phyloP scores from a whole-genome alignment of 1,140 invertebrate species.

The Aphaenogaster rudis region DNA sequence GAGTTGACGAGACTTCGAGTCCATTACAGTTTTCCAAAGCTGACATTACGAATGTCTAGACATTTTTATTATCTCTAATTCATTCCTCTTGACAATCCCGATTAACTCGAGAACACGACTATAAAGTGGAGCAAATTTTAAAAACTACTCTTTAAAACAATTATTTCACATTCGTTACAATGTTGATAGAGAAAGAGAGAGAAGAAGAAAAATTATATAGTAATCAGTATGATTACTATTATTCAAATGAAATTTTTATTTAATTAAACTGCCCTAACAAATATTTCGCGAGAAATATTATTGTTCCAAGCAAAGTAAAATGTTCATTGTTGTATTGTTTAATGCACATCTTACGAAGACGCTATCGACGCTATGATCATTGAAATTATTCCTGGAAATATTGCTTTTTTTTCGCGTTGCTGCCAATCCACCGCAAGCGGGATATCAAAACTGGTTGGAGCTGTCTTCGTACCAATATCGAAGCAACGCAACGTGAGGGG shows the following conservation, averaged over 20 bases:
- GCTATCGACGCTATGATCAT: background rate
- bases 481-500: constrained; percentile 60
- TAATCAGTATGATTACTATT: background rate
- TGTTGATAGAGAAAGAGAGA: background rate
- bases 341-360: background rate
- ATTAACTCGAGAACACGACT: background rate
- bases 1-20: constrained; percentile 3
- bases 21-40: constrained; percentile 6
- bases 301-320: background rate
- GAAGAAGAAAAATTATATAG: background rate
- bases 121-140: background rate
- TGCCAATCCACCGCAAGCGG: constrained; percentile 31
- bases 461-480: constrained; percentile 46
- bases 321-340: background rate
- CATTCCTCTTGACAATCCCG: background rate
- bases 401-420: constrained; percentile 23
- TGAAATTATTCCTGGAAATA: constrained; percentile 23
- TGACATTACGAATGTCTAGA: background rate
- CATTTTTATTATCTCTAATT: constrained; percentile 12
- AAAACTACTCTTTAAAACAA: background rate
- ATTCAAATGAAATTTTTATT: background rate
- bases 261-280: background rate
- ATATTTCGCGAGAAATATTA: background rate
- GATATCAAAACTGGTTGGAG: constrained; percentile 49
- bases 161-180: background rate